phyloP scores from a whole-genome alignment of 92 coral and sea anemone genomes.

The Epizoanthus fatuus region DNA sequence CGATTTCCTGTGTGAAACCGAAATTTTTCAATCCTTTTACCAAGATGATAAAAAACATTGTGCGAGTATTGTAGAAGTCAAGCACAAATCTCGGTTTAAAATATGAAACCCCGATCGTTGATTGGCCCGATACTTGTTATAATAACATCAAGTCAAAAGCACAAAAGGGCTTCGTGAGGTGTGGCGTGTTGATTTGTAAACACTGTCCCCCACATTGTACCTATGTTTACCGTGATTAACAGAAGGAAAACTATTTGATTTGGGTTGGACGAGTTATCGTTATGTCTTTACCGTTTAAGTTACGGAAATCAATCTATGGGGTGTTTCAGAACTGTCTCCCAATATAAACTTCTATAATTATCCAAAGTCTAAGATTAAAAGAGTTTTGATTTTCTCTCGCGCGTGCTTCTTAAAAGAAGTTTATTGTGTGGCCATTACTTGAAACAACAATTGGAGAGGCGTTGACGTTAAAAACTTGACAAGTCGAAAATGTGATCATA shows the following conservation, averaged over 20 bases:
- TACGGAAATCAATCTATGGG: conserved; percentile 1
- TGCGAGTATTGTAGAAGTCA: no score
- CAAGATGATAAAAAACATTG: neutral
- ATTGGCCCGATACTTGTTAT: neutral
- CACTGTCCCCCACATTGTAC: neutral
- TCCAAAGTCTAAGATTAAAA: neutral
- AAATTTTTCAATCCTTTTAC: neutral
- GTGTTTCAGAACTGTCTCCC: neutral
- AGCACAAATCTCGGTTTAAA: no score
- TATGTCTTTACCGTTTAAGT: neutral
- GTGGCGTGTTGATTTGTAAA: conserved; percentile 29
- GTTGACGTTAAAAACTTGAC: neutral
- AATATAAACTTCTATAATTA: neutral
- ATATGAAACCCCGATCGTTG: no score
- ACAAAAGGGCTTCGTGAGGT: neutral
- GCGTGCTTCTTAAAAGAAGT: no score
- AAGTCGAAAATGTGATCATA: neutral
- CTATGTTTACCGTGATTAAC: conserved; percentile 8
- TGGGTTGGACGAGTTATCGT: conserved; percentile 4
- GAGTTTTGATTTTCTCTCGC: neutral
- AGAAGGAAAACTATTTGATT: neutral
- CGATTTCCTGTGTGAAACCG: no score
- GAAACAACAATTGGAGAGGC: neutral
- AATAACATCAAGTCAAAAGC: neutral
- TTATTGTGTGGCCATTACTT: no score